phyloP scores from a whole-genome alignment of 64 coral and sea anemone species.

The Montipora capricornis region DNA sequence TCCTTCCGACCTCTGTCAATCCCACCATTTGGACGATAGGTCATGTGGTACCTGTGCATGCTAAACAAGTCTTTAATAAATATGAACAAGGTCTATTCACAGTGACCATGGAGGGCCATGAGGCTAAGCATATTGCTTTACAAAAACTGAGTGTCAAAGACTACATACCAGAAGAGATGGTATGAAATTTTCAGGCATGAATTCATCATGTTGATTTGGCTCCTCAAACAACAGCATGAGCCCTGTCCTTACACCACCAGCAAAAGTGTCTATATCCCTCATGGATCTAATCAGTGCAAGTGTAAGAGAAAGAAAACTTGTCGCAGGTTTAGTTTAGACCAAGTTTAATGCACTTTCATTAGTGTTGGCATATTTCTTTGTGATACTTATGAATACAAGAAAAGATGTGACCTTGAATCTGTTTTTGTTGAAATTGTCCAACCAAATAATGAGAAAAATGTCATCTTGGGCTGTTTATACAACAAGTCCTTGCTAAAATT shows the following conservation, averaged over 20 bases:
- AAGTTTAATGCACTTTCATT: too few relatives aligned
- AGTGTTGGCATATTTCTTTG: too few relatives aligned
- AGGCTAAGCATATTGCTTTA: slow-evolving; percentile 72
- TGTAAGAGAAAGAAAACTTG: too few relatives aligned
- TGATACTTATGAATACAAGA: too few relatives aligned
- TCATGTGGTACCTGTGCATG: slow-evolving; percentile 77
- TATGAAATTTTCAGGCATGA: slow-evolving; percentile 55
- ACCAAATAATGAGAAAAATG: too few relatives aligned
- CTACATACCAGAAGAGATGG: slow-evolving; percentile 73
- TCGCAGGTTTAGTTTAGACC: too few relatives aligned
- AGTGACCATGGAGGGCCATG: slow-evolving; percentile 71
- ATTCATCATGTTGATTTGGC: slow-evolving; percentile 70
- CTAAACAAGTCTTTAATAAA: slow-evolving; percentile 69
- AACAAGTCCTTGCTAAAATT: too few relatives aligned
- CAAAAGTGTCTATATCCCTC: slow-evolving; percentile 49
- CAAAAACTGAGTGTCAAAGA: slow-evolving; percentile 65
- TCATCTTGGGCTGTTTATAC: too few relatives aligned
- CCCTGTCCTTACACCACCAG: slow-evolving; percentile 48
- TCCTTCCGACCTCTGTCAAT: slow-evolving; percentile 18
- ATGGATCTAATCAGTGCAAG: neutral
- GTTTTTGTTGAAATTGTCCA: too few relatives aligned
- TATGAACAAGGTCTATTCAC: slow-evolving; percentile 65
- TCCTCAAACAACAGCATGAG: slow-evolving; percentile 46
- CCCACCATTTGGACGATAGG: slow-evolving; percentile 55
- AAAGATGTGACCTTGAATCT: too few relatives aligned